Evolutionary conservation across 2,113 vertebrate species (phyloP).

Genomic region (Oplegnathus fasciatus): DNA sequence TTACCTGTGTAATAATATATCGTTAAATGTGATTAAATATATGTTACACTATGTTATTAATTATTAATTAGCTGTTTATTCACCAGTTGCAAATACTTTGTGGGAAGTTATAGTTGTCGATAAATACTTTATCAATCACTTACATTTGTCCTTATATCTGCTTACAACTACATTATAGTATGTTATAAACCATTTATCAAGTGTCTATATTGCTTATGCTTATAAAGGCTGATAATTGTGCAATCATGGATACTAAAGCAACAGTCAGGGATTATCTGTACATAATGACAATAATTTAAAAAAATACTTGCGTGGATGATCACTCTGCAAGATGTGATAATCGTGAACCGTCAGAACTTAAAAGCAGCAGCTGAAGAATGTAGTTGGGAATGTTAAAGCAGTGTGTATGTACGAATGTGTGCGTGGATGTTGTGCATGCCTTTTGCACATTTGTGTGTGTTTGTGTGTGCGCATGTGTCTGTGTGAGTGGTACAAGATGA

Average conservation of each 20-base stretch:
- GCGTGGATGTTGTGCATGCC: slow-evolving; percentile 21
- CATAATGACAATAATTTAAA: background rate
- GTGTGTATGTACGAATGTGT: slow-evolving; percentile 8
- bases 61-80: no score
- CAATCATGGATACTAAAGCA: background rate
- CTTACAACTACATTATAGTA: no score
- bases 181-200: no score
- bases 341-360: slow-evolving; percentile 10
- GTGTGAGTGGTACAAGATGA: slow-evolving; percentile 2
- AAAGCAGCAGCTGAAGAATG: slow-evolving; percentile 49
- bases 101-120: no score
- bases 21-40: no score
- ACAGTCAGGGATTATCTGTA: background rate
- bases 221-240: background rate
- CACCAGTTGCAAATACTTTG: no score
- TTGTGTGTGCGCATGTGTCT: slow-evolving; percentile 10
- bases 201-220: background rate
- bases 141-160: no score
- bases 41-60: no score
- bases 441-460: slow-evolving; percentile 9
- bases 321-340: background rate
- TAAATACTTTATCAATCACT: no score
- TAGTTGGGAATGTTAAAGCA: slow-evolving; percentile 38
- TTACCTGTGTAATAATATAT: no score
- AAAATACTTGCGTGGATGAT: background rate